Evolutionary conservation across 1,140 invertebrate genomes (phyloP), one percentile per base, ranked within the genome.

Genomic region (Drosophila elegans): DNA sequence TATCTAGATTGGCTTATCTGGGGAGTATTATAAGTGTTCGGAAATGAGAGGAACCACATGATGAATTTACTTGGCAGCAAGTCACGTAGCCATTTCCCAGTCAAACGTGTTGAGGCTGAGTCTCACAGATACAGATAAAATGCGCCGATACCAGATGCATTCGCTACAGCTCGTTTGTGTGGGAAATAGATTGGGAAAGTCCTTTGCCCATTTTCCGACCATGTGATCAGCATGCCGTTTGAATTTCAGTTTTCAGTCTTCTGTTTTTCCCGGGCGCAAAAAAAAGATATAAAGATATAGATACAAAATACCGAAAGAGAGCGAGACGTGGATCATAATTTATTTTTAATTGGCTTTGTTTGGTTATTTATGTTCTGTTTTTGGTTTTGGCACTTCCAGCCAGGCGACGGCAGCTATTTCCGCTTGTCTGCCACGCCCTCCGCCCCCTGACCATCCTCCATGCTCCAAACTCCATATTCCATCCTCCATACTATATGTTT

Each of bases 291-390:
- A 60, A 6, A 60, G 16, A 41, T 9, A 34, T 12, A 41, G 71
- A 62, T 44, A 48, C 13, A 29, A 41, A 54, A 62, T 39, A 48
- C 29, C 32, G 12, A 38, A 46, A 39, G 44, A 48, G n/a, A 44
- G 27, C 34, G 46, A 80, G 71, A 78, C 56, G 61, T 76, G 78
- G 51, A 88, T 79, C 83, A 88, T 88, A 88, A 88, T 88, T 88
- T 88, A 88, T 82, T 82, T 88, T 80, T 80, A 88, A 88, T 88
- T 88, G 79, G 72, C 39, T 88, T 71, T 76, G 44, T 69, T 74
- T 62, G 45, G 59, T 85, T 85, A 78, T 81, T 81, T 80, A 74
- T 77, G 72, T 61, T 42, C 55, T 54, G 54, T 48, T 62, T 68
- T 68, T 59, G 54, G 44, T 74, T 77, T 82, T 81, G 78, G 74